These are phyloP conservation scores for Haemorhous mexicanus DNA, from an alignment of 2,113 vertebrate species.

Conservation along the genomic window DNA sequence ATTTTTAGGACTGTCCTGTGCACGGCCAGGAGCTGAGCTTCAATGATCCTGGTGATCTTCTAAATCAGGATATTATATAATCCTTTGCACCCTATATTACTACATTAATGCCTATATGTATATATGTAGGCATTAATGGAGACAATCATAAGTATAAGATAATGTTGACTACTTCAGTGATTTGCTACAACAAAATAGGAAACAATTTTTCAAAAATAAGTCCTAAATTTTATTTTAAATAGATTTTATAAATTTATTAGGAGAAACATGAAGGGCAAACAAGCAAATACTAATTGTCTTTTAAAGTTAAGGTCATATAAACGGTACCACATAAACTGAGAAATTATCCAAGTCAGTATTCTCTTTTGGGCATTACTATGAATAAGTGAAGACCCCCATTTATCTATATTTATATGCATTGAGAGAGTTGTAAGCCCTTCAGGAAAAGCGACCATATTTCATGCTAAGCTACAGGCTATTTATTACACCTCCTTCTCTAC, in stretches of 20 bases:
- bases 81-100: neutral
- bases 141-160: neutral
- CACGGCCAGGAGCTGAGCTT: neutral
- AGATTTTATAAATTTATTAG: neutral
- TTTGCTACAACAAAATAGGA: neutral
- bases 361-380: neutral
- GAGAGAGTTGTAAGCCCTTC: neutral
- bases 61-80: neutral
- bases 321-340: neutral
- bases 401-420: neutral
- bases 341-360: neutral
- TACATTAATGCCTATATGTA: neutral
- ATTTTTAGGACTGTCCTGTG: neutral
- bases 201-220: neutral
- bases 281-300: neutral
- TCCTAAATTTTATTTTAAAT: neutral
- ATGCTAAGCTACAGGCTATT: neutral
- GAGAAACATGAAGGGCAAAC: neutral
- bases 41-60: neutral
- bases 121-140: neutral
- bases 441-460: neutral
- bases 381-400: neutral
- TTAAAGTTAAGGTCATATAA: neutral
- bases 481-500: neutral
- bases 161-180: neutral